These are phyloP conservation scores for Drosophila ogumai DNA, from an alignment of 1,140 invertebrate genomes.

Conservation along the genomic window DNA sequence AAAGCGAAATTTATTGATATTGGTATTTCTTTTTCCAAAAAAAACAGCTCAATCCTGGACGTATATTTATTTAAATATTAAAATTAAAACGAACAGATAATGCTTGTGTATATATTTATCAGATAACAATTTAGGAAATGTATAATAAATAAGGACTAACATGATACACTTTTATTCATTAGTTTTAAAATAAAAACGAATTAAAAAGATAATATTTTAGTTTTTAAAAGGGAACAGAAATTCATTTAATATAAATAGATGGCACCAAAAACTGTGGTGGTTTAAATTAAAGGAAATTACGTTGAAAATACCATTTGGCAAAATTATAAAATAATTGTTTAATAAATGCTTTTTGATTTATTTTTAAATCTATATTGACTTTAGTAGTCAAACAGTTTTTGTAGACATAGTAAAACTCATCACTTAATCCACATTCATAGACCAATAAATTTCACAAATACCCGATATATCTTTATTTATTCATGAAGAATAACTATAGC, in stretches of 20 bases:
- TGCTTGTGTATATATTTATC: neutral
- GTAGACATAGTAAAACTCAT: neutral
- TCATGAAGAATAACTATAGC: neutral
- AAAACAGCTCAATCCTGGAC: neutral
- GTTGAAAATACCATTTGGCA: neutral
- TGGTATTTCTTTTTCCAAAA: neutral
- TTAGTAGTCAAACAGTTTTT: neutral
- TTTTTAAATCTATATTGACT: neutral
- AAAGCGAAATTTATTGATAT: slow-evolving; percentile 11
- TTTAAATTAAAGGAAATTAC: neutral
- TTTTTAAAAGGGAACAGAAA: neutral
- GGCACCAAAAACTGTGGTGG: accelerated
- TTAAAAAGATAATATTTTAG: neutral
- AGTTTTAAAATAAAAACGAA: neutral
- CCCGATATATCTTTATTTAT: neutral
- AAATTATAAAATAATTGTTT: neutral
- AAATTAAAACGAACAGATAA: neutral
- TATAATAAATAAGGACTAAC: neutral
- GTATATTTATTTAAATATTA: slow-evolving; percentile 9
- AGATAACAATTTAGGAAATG: neutral
- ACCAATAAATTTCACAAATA: neutral
- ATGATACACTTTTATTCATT: neutral
- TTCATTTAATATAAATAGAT: neutral
- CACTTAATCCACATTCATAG: neutral
- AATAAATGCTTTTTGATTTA: neutral